Evolutionary conservation across 2,797 vertebrate genomes (phyloP).

Genomic region (Chromobotia macracanthus): DNA sequence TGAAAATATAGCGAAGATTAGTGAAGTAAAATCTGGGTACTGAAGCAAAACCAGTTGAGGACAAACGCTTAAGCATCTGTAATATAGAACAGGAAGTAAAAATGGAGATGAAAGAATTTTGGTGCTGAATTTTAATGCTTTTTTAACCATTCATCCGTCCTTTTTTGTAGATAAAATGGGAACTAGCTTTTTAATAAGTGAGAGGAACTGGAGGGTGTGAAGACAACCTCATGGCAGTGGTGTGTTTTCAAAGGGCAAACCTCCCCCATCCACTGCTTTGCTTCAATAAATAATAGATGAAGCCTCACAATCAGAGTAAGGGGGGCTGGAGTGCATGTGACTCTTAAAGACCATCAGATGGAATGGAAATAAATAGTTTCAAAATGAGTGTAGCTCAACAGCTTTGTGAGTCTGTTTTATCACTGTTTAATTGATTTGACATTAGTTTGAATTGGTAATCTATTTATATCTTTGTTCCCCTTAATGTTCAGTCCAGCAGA

Average conservation of each 20-base stretch:
- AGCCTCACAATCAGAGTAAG: constrained; percentile 40
- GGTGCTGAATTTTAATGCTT: constrained; percentile 6
- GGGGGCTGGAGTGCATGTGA: constrained; percentile 3
- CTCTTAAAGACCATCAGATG: constrained; percentile 26
- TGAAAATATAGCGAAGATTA: no score
- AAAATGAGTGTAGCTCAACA: neutral
- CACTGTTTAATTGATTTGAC: neutral
- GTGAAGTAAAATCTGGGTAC: no score
- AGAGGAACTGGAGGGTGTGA: constrained; percentile 30
- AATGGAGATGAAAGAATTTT: no score
- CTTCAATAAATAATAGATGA: constrained; percentile 57
- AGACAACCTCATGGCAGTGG: constrained; percentile 32
- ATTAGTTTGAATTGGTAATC: neutral
- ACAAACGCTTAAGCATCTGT: no score
- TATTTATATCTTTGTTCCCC: neutral
- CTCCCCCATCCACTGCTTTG: constrained; percentile 45
- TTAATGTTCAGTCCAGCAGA: neutral
- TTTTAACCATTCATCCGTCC: neutral
- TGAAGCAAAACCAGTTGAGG: no score
- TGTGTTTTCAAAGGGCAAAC: constrained; percentile 42
- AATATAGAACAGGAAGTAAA: no score
- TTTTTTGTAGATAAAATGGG: constrained; percentile 11
- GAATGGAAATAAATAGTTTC: constrained; percentile 6
- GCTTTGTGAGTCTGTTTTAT: neutral
- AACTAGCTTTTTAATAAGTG: constrained; percentile 39